Base-by-base conservation (phyloP, 1,140 invertebrate genomes). In the Aphelenchoides avenae region DNA sequence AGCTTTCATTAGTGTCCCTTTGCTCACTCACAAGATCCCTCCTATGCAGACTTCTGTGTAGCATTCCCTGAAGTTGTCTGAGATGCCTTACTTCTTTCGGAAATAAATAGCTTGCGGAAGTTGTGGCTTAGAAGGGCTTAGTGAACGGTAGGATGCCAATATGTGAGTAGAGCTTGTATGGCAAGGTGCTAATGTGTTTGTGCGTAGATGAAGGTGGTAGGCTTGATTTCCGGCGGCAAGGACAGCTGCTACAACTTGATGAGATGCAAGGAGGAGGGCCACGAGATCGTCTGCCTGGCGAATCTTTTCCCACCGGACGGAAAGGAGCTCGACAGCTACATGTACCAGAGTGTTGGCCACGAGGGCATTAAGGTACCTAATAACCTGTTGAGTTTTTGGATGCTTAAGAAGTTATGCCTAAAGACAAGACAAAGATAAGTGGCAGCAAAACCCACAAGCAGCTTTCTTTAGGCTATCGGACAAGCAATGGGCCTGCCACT, bases 201-300 rank as follows among this genome's bases (percentile, higher is more conserved):
- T n/a, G n/a, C n/a, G n/a, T n/a, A n/a, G n/a, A 92, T 91, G 89
- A 87, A 84, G 80, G 87, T 89, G 52, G 88, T 90, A 52, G 89
- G 87, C 51, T 82, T 92, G 76, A 84, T 91, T 66, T 95, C 91
- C 81, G 94, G 94, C 71, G 94, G 94, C 56, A 99, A 99, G 81
- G 95, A 99, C 81, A 96, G 92, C 81, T 93, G 88, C 80, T 99
- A 89, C 80, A 97, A 94, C 79, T 89, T 98, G 86, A 87, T 95
- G 86, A 88, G 95, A 81, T 97, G 92, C 81, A 85, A 94, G 66
- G 86, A 86, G 70, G 88, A 90, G 77, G 92, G 92, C 31, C 94
- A 98, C 81, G 84, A 91, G 71, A 88, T 98, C 71, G 89, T 96
- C 26, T 93, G 91, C 33, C 80, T 99, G 69, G 93, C 91, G 48